Conservation (phyloP, 2,888 invertebrate genomes). For the Melanargia galathea region DNA sequence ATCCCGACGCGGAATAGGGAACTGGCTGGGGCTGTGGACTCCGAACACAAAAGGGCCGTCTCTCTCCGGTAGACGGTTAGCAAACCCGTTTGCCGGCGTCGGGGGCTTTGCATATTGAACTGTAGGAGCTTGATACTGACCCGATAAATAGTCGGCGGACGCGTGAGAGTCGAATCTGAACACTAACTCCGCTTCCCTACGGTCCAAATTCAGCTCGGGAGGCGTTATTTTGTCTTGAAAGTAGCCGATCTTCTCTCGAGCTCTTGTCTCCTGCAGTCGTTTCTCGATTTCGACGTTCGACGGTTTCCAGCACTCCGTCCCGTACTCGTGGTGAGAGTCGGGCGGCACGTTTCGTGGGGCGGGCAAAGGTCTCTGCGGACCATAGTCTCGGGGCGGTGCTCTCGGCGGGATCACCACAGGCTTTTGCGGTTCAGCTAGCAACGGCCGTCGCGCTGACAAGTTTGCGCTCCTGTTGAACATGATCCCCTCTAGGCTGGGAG, state of each 20-base stretch:
- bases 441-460: slow-evolving; percentile 76
- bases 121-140: slow-evolving; percentile 69
- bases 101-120: slow-evolving; percentile 75
- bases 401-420: slow-evolving; percentile 72
- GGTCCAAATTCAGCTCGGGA: slow-evolving; percentile 72
- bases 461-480: slow-evolving; percentile 78
- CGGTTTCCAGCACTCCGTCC: slow-evolving; percentile 74
- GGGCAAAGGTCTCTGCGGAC: slow-evolving; percentile 64
- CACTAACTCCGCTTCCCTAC: slow-evolving; percentile 74
- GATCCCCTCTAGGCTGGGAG: slow-evolving; percentile 78
- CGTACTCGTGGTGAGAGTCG: slow-evolving; percentile 62
- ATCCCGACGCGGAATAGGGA: slow-evolving; percentile 65
- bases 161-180: slow-evolving; percentile 77
- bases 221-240: slow-evolving; percentile 75
- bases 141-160: slow-evolving; percentile 72
- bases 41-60: slow-evolving; percentile 85
- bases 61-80: slow-evolving; percentile 69
- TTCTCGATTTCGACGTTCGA: slow-evolving; percentile 77
- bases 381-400: slow-evolving; percentile 72
- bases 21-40: slow-evolving; percentile 80
- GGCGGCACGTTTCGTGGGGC: slow-evolving; percentile 61
- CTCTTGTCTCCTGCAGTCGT: slow-evolving; percentile 68
- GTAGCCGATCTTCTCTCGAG: slow-evolving; percentile 76
- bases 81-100: slow-evolving; percentile 72
- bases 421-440: slow-evolving; percentile 78